phyloP scores from a whole-genome alignment of 92 coral and sea anemone species.

The Nematostella vectensis region DNA sequence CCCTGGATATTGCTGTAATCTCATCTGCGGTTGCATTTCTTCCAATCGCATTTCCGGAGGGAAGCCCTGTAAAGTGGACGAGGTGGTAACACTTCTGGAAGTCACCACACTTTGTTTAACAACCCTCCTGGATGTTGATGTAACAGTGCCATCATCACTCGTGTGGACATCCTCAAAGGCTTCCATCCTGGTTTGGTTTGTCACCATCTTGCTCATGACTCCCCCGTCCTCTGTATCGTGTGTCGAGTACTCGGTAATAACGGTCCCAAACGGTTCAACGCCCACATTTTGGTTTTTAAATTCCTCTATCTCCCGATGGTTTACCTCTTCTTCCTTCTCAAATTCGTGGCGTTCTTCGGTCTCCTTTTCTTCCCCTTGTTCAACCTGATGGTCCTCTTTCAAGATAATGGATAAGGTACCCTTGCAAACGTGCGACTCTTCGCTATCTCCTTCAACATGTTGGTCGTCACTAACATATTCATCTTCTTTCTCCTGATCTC shows the following conservation, averaged over 20 bases:
- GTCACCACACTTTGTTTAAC: slow-evolving; percentile 15
- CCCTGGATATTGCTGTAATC: too few species aligned
- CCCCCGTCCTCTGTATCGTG: slow-evolving; percentile 26
- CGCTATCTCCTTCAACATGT: not conserved
- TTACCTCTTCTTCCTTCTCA: slow-evolving; percentile 12
- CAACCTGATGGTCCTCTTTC: not conserved
- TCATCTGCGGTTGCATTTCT: not conserved
- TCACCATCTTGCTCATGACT: slow-evolving; percentile 10
- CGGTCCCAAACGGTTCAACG: not conserved
- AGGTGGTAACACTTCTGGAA: slow-evolving; percentile 4
- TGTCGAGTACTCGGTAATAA: not conserved
- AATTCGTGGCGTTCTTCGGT: slow-evolving; percentile 17
- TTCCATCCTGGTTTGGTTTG: slow-evolving; percentile 4
- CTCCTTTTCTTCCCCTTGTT: slow-evolving; percentile 5
- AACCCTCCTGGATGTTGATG: slow-evolving; percentile 8
- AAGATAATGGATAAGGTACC: too few species aligned
- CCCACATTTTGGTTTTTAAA: not conserved
- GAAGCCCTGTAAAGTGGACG: not conserved
- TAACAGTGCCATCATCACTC: slow-evolving; percentile 15
- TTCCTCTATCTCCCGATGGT: not conserved
- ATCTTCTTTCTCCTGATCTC: slow-evolving; percentile 22
- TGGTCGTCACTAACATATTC: slow-evolving; percentile 5
- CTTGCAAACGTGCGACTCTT: too few species aligned
- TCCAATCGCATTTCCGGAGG: not conserved
- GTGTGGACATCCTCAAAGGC: slow-evolving; percentile 10